A percentile compares a stretch with the other conserved stretches of the same genome.
These are phyloP conservation scores for Blera fallax DNA, from an alignment of 2,888 invertebrate genomes.

Conservation along the genomic window DNA sequence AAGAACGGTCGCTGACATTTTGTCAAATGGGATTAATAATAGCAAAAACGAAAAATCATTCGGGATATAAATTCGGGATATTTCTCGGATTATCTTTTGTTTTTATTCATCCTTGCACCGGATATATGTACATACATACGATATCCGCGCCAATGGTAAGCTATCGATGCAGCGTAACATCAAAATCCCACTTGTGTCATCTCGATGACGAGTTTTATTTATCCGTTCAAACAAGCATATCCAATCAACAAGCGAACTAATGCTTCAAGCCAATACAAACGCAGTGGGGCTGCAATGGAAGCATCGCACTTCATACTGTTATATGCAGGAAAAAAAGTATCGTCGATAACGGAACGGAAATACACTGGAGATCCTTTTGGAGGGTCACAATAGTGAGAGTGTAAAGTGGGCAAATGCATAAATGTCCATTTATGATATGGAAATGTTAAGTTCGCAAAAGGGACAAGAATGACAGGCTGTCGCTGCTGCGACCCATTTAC, in stretches of 20 bases:
- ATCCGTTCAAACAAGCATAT: constrained; percentile 56
- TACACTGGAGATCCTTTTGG: constrained; percentile 1
- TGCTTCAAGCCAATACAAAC: constrained; percentile 42
- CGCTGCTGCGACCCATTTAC: not conserved
- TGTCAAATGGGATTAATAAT: constrained; percentile 66
- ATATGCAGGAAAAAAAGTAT: not conserved
- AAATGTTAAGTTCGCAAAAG: not conserved
- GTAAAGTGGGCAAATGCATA: constrained; percentile 31
- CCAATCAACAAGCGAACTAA: constrained; percentile 68
- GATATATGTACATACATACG: not conserved
- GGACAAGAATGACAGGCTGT: not conserved
- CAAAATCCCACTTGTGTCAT: constrained; percentile 65
- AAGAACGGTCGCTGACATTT: constrained; percentile 40
- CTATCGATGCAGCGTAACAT: constrained; percentile 29
- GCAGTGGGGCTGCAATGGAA: not conserved
- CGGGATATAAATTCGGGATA: constrained; percentile 41
- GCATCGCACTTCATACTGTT: not conserved
- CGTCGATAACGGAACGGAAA: constrained; percentile 5
- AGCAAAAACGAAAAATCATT: constrained; percentile 26
- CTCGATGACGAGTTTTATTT: constrained; percentile 64
- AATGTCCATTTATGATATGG: constrained; percentile 27
- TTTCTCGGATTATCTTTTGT: constrained; percentile 5
- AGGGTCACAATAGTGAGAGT: constrained; percentile 18
- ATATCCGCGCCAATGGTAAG: not conserved
- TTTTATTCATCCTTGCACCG: not conserved